These are phyloP conservation scores for Pipa parva DNA, from an alignment of 2,113 vertebrate species.

Conservation along the genomic window DNA sequence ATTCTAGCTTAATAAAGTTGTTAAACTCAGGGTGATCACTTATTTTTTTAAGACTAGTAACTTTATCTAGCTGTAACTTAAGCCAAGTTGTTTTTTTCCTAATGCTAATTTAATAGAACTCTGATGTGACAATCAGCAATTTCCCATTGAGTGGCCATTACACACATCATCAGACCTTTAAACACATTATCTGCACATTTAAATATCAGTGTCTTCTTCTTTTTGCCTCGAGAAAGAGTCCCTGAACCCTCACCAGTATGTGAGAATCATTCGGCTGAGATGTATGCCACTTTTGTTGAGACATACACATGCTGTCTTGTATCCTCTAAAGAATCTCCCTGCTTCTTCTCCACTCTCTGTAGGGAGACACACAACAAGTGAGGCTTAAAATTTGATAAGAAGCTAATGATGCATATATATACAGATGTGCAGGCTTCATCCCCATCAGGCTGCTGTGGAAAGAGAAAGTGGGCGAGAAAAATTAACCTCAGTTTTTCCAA, in stretches of 20 bases:
- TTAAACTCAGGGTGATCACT: too few species aligned
- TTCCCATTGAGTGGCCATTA: neutral
- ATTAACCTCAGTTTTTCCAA: constrained; percentile 20
- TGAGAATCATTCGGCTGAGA: constrained; percentile 37
- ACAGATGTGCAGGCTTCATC: constrained; percentile 77
- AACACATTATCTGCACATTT: neutral
- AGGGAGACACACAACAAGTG: constrained; percentile 65
- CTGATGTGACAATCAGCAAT: neutral
- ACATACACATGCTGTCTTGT: constrained; percentile 41
- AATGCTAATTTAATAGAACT: too few species aligned
- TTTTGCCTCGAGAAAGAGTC: constrained; percentile 6
- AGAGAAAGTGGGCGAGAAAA: constrained; percentile 43
- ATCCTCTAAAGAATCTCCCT: constrained; percentile 42
- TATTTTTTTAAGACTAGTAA: too few species aligned
- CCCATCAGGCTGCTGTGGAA: constrained; percentile 52
- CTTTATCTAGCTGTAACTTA: too few species aligned
- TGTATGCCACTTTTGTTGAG: constrained; percentile 41
- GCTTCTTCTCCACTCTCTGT: constrained; percentile 37
- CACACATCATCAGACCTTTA: neutral
- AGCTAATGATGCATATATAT: constrained; percentile 81
- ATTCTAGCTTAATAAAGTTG: too few species aligned
- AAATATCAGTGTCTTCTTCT: neutral
- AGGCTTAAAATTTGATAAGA: constrained; percentile 74
- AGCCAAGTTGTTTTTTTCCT: too few species aligned
- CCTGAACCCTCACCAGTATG: constrained; percentile 36